These are phyloP conservation scores for Centrocercus urophasianus DNA, from an alignment of 2,113 vertebrate species.

Conservation along the genomic window DNA sequence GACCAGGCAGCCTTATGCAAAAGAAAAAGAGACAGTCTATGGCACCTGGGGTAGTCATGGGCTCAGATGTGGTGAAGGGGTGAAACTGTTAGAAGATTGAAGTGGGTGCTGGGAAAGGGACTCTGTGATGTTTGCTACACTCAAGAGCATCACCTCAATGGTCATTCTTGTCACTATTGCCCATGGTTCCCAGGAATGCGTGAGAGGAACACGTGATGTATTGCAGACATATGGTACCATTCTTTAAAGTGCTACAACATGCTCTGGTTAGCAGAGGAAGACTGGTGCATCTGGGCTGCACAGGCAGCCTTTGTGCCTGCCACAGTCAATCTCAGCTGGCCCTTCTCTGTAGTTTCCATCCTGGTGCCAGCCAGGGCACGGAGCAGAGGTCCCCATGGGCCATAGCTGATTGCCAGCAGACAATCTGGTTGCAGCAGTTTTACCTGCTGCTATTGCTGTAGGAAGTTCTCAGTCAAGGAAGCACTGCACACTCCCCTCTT, in stretches of 20 bases:
- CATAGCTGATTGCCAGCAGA: not conserved
- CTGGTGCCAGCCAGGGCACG: not conserved
- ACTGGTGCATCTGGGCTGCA: not conserved
- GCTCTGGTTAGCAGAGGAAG: not conserved
- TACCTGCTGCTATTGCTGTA: not conserved
- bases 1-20: not conserved
- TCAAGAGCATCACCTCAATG: not conserved
- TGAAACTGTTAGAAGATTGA: not conserved
- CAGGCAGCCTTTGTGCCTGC: accelerated
- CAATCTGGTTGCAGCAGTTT: not conserved
- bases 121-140: not conserved
- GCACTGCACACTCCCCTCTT: not conserved
- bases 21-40: not conserved
- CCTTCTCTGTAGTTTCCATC: not conserved
- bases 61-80: not conserved
- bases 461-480: not conserved
- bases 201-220: not conserved
- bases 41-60: not conserved
- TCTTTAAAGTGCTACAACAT: not conserved
- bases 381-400: not conserved
- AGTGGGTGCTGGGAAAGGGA: not conserved
- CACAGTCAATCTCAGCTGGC: not conserved
- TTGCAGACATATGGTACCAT: not conserved
- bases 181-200: not conserved
- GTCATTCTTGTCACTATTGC: not conserved